These are phyloP conservation scores for Ailurus styani DNA, from an alignment of 2,113 vertebrate species.

Conservation along the genomic window DNA sequence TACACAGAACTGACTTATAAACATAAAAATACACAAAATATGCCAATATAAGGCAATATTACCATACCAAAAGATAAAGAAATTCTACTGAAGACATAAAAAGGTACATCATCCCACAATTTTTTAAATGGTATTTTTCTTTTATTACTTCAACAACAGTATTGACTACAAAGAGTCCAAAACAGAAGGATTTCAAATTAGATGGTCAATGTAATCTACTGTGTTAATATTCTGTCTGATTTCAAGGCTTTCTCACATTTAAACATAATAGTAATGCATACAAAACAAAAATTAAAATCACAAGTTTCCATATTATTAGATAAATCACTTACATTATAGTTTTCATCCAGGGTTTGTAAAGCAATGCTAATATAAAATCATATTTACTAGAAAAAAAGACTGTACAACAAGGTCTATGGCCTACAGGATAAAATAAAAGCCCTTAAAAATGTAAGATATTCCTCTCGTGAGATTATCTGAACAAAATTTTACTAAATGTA, in stretches of 20 bases:
- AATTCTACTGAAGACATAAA: not conserved
- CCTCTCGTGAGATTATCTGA: not conserved
- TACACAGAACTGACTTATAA: not conserved
- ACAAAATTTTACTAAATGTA: not conserved
- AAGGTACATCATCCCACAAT: not conserved
- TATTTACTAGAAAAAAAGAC: not conserved
- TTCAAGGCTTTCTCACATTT: not conserved
- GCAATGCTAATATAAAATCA: not conserved
- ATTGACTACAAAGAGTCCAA: not conserved
- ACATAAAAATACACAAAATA: not conserved
- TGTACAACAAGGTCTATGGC: not conserved
- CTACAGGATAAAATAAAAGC: not conserved
- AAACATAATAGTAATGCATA: not conserved
- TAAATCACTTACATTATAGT: not conserved
- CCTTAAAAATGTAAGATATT: not conserved
- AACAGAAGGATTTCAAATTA: not conserved
- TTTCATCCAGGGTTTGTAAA: not conserved
- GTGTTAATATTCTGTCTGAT: not conserved
- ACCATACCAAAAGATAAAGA: not conserved
- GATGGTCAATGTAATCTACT: not conserved
- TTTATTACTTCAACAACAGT: not conserved
- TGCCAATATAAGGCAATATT: not conserved
- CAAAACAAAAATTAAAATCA: not conserved
- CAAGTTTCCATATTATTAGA: not conserved
- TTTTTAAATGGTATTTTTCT: not conserved